Evolutionary conservation across 2,888 invertebrate species (phyloP).

Genomic region (Lycia hirtaria): DNA sequence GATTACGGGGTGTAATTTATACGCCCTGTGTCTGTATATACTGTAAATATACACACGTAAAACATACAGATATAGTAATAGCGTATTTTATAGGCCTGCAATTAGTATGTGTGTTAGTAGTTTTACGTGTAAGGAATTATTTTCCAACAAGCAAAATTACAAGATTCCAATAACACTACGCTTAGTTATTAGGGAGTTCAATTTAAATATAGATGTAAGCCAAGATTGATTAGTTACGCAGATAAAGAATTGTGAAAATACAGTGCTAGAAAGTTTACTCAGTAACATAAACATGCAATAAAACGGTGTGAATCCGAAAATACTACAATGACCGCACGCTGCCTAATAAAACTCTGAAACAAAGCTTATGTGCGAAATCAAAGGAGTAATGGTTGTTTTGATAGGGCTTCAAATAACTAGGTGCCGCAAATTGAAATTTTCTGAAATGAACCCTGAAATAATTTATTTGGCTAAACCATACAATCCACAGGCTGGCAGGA

Average conservation of each 20-base stretch:
- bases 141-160: too few species aligned
- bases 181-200: constrained; percentile 24
- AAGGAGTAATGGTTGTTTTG: background rate
- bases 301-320: constrained; percentile 24
- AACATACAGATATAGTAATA: too few species aligned
- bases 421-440: background rate
- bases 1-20: too few species aligned
- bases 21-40: too few species aligned
- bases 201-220: constrained; percentile 32
- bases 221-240: constrained; percentile 39
- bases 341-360: constrained; percentile 15
- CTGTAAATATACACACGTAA: too few species aligned
- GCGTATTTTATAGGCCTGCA: too few species aligned
- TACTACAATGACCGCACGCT: constrained; percentile 14
- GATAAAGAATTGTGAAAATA: constrained; percentile 36
- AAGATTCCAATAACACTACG: background rate
- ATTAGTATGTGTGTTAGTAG: too few species aligned
- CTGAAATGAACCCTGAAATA: too few species aligned
- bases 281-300: constrained; percentile 14
- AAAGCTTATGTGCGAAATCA: constrained; percentile 4
- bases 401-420: background rate
- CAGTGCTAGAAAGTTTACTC: constrained; percentile 21
- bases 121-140: too few species aligned
- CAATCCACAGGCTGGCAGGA: too few species aligned
- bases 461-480: too few species aligned